These are phyloP conservation scores for Elephantulus edwardii DNA, from an alignment of 2,113 vertebrate genomes.

Conservation along the genomic window DNA sequence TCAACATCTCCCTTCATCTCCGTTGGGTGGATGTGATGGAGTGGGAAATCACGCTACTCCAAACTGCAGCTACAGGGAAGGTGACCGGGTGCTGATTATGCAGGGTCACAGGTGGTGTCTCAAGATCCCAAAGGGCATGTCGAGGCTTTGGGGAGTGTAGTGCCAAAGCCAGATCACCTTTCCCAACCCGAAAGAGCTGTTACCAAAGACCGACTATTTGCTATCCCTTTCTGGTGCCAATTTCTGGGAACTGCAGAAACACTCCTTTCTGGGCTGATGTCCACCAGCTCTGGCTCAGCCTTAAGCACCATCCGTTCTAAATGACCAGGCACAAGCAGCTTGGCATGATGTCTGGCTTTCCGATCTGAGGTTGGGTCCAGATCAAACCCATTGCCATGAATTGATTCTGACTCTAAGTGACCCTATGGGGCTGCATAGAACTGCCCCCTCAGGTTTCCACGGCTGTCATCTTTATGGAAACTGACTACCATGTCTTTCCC, in stretches of 20 bases:
- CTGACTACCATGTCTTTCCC: no score
- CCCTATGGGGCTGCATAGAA: no score
- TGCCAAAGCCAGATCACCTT: not conserved
- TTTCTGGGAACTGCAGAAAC: not conserved
- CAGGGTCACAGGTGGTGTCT: not conserved
- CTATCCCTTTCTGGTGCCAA: not conserved
- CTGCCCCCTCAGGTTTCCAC: no score
- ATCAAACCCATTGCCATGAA: no score
- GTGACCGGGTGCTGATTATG: not conserved
- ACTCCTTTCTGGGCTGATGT: not conserved
- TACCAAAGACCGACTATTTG: not conserved
- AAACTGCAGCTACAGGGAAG: not conserved
- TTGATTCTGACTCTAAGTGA: no score
- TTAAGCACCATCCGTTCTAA: not conserved
- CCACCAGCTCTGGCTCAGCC: not conserved
- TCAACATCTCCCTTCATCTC: not conserved
- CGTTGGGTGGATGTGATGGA: not conserved
- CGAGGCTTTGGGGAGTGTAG: not conserved
- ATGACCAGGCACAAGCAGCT: not conserved
- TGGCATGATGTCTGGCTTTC: not conserved
- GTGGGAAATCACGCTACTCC: not conserved
- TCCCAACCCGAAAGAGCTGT: not conserved
- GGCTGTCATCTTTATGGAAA: no score
- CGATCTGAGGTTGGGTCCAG: not conserved
- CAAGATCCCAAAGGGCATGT: not conserved